Base-by-base conservation (phyloP, 2,888 invertebrate species). In the Pantelozetes paolii region DNA sequence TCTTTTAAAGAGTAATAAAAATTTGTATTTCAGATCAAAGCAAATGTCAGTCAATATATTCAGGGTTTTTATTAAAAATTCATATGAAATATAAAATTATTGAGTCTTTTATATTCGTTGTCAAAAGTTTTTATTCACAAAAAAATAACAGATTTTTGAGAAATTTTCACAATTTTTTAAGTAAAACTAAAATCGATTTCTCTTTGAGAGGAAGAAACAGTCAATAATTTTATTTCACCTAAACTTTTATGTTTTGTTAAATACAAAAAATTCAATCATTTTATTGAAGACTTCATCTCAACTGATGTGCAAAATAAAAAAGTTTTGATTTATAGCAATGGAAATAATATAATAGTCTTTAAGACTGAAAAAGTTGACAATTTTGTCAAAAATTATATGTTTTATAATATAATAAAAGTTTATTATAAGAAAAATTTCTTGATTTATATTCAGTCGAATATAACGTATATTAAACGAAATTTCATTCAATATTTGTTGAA, bases 31-130 rank as follows among this genome's bases (percentile, higher is more conserved):
- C 30, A 28, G 13, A 23, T 57, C 57, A 57, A 28, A 57, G 30
- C 15, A 28, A 28, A 57, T 15, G 57, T 57, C 57, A 28, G 36
- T 36, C 36, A 36, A 36, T n/a, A 57, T 30, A 57, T 57, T 57
- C 57, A 2, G 15, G 13, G 1, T 36, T 50, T 36, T n/a, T 32
- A 64, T n/a, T 64, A 11, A 64, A 64, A 64, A 64, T 64, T 32
- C 62, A 64, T 64, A 36, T 36, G 36, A 36, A 18, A 64, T 64
- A 15, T 36, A 20, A 64, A 64, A 64, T 64, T 64, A 64, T 64
- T 9, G 30, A 64, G 30, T 36, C 20, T 28, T 30, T 57, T 30
- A 57, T 28, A 28, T 23, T 54, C 26, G 36, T 36, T 36, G 36
- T 36, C 36, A 36, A 8, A 36, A n/a, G n/a, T n/a, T 36, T 36